Evolutionary conservation across 1,140 invertebrate genomes (phyloP), one percentile per base, ranked within the genome.

Genomic region (Drosophila subobscura): DNA sequence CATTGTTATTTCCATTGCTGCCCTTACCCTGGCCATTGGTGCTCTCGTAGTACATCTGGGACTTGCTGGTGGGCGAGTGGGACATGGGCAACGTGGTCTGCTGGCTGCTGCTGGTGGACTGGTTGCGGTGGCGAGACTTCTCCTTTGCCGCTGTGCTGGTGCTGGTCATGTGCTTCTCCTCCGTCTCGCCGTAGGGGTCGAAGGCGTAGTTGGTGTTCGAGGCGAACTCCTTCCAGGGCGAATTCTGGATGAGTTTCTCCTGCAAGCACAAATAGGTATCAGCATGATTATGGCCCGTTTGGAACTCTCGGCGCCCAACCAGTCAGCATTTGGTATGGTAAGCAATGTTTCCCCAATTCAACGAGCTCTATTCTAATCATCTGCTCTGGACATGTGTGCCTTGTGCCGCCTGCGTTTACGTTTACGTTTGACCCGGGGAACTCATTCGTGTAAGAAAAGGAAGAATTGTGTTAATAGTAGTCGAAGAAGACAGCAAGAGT

Each of bases 181-280:
- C 95, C 5, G 90, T 91, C n/a, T 94, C 94, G 58, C 96, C 96
- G 88, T 95, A 97, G 0, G 95, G 94, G 74, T 97, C 96, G 90
- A 97, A 97, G 0, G 96, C 96, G 91, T 97, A 97, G 92, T 97
- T 97, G 1, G 96, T 97, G 83, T 96, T 96, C 1, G 95, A 93
- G 2, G 96, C 94, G 86, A 97, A 97, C 88, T 97, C 96, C 80
- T 96, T 96, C 96, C 96, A 97, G 4, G 96, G 95, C 3, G 95
- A 95, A 90, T 95, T 96, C 20, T 94, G 94, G 58, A 97, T 96
- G 22, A 97, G 91, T 72, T 95, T 95, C 77, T 97, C 96, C 96
- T 97, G 93, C 14, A 93, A 93, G 52, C 49, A 78, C 8, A 44
- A 72, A 42, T 14, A 68, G 41, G 68, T 40, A 27, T 72, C 12